Evolutionary conservation across 2,797 vertebrate genomes (phyloP).

Genomic region (Epinephelus coioides): DNA sequence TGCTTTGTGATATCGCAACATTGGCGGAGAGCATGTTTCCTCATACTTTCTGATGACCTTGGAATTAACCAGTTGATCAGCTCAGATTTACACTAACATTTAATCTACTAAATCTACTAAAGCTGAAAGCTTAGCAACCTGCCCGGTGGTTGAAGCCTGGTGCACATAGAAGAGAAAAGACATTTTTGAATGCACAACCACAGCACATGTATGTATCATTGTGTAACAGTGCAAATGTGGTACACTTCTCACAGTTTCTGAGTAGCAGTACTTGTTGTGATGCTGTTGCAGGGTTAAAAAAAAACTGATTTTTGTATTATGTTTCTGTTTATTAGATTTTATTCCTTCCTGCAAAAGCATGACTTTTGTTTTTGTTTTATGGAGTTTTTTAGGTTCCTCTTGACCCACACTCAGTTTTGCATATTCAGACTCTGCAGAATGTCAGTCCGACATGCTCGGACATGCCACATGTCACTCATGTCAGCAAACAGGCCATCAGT

Average conservation of each 20-base stretch:
- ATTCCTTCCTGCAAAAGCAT: not conserved
- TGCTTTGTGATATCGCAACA: conserved; percentile 2
- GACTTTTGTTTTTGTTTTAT: not conserved
- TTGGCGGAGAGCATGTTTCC: conserved; percentile 13
- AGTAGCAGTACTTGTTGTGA: not conserved
- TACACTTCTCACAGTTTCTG: not conserved
- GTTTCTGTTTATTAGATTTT: not conserved
- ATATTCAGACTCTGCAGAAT: conserved; percentile 20
- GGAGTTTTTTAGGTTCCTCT: not conserved
- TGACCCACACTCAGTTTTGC: not conserved
- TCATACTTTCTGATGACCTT: conserved; percentile 51
- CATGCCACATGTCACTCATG: not conserved
- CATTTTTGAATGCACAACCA: conserved; percentile 7
- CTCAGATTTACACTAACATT: conserved; percentile 52
- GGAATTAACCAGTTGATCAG: conserved; percentile 54
- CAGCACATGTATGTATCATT: not conserved
- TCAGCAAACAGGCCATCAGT: conserved; percentile 2
- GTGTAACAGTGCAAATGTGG: not conserved
- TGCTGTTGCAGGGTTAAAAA: not conserved
- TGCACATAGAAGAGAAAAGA: not conserved
- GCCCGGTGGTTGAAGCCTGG: conserved; percentile 11
- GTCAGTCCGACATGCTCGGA: not conserved
- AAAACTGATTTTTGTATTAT: not conserved
- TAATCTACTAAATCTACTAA: conserved; percentile 48
- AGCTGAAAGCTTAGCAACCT: conserved; percentile 36